phyloP scores from a whole-genome alignment of 2,113 vertebrate genomes.

The Columbina picui region DNA sequence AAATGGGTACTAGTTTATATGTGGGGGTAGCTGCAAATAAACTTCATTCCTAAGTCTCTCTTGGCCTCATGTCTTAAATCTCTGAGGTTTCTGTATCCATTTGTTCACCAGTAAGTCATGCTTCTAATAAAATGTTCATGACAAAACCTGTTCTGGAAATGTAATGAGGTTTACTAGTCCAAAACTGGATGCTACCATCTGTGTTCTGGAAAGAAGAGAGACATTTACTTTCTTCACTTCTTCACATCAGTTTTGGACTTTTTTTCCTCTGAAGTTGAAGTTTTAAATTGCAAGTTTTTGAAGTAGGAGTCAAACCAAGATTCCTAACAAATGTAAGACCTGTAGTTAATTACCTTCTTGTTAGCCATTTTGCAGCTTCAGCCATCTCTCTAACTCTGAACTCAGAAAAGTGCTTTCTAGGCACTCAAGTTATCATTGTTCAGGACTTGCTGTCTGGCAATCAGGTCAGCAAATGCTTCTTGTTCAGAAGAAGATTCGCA shows the following conservation, averaged over 20 bases:
- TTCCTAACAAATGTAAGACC: neutral
- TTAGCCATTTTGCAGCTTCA: neutral
- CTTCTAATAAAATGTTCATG: neutral
- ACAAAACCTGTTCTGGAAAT: neutral
- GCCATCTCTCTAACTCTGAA: conserved; percentile 6
- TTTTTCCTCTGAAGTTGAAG: neutral
- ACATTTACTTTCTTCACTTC: neutral
- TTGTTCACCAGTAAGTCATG: neutral
- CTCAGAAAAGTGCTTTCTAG: neutral
- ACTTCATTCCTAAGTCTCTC: neutral
- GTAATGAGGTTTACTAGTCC: neutral
- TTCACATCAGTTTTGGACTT: neutral
- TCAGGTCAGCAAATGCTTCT: neutral
- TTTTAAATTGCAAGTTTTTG: neutral
- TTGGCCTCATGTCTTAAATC: neutral
- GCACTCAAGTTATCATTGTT: neutral
- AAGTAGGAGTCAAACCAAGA: neutral
- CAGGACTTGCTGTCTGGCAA: neutral
- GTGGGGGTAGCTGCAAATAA: neutral
- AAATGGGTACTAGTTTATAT: neutral
- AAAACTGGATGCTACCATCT: neutral
- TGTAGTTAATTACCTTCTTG: neutral
- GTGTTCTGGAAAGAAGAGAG: neutral
- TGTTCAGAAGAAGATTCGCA: neutral
- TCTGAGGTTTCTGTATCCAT: neutral